Evolutionary conservation across 2,888 invertebrate genomes (phyloP).

Genomic region (Cylloceria caligata): DNA sequence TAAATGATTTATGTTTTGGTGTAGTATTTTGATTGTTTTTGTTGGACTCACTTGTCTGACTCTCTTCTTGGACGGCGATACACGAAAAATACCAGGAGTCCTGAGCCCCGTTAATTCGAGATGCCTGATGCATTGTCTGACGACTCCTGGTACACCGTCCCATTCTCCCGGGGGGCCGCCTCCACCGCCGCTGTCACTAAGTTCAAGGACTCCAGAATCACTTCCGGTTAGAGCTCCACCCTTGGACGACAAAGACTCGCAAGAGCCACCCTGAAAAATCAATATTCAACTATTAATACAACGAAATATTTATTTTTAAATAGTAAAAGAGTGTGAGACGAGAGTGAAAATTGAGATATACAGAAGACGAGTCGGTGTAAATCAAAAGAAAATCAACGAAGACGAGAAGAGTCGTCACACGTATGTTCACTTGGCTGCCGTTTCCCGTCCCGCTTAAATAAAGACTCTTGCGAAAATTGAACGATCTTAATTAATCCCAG

Average conservation of each 20-base stretch:
- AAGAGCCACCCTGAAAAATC: slow-evolving; percentile 90
- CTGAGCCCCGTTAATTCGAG: slow-evolving; percentile 92
- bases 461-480: slow-evolving; percentile 79
- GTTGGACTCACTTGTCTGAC: slow-evolving; percentile 90
- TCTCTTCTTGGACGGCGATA: slow-evolving; percentile 96
- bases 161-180: slow-evolving; percentile 82
- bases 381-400: slow-evolving; percentile 8
- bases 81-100: slow-evolving; percentile 95
- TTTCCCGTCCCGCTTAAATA: slow-evolving; percentile 75
- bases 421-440: slow-evolving; percentile 65
- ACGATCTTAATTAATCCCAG: slow-evolving; percentile 81
- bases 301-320: slow-evolving; percentile 15
- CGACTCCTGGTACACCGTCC: slow-evolving; percentile 90
- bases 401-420: slow-evolving; percentile 19
- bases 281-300: slow-evolving; percentile 17
- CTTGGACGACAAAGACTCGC: slow-evolving; percentile 88
- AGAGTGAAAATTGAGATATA: neutral
- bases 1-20: neutral
- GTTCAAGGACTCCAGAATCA: slow-evolving; percentile 81
- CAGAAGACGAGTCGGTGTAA: neutral
- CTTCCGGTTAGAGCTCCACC: slow-evolving; percentile 81
- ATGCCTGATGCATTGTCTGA: slow-evolving; percentile 92
- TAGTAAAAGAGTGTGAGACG: neutral
- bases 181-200: slow-evolving; percentile 87
- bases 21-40: neutral